Evolutionary conservation across 1,140 invertebrate species (phyloP).

Genomic region (Drosophila ercepeae): DNA sequence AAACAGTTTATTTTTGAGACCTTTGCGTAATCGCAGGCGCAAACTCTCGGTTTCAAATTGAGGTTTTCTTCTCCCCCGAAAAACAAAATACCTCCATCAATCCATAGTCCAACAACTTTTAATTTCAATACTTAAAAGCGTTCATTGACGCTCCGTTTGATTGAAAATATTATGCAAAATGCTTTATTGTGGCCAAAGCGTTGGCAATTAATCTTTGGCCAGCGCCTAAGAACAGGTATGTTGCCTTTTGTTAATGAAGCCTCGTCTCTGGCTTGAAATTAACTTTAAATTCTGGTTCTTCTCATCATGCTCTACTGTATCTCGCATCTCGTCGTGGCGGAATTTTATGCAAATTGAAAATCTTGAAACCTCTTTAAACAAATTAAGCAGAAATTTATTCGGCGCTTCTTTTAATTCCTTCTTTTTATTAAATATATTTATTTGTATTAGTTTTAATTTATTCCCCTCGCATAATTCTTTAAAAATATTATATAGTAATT

Average conservation of each 20-base stretch:
- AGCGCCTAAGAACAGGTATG: slow-evolving; percentile 64
- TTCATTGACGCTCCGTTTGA: slow-evolving; percentile 69
- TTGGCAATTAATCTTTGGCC: slow-evolving; percentile 65
- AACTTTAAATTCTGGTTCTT: slow-evolving; percentile 38
- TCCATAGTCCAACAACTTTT: slow-evolving; percentile 67
- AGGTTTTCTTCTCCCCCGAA: slow-evolving; percentile 18
- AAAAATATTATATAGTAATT: slow-evolving; percentile 9
- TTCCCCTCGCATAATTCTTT: slow-evolving; percentile 32
- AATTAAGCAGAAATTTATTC: slow-evolving; percentile 73
- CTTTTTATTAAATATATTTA: slow-evolving; percentile 31
- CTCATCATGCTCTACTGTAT: slow-evolving; percentile 34
- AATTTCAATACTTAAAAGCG: slow-evolving; percentile 64
- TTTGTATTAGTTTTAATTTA: slow-evolving; percentile 58
- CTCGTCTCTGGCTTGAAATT: slow-evolving; percentile 21
- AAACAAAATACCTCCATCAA: slow-evolving; percentile 9
- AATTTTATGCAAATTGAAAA: slow-evolving; percentile 80
- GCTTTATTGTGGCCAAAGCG: slow-evolving; percentile 39
- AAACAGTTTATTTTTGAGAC: slow-evolving; percentile 64
- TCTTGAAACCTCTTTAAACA: slow-evolving; percentile 65
- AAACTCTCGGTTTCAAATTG: slow-evolving; percentile 63
- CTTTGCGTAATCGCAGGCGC: slow-evolving; percentile 62
- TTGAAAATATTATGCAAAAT: slow-evolving; percentile 67
- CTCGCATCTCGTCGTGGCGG: slow-evolving; percentile 13
- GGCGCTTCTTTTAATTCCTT: slow-evolving; percentile 14
- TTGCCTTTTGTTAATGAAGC: slow-evolving; percentile 70